Percentiles rank a stretch among this genome's conserved stretches.
Conservation (phyloP, 2,797 vertebrate genomes). For the Catostomus latipinnis region DNA sequence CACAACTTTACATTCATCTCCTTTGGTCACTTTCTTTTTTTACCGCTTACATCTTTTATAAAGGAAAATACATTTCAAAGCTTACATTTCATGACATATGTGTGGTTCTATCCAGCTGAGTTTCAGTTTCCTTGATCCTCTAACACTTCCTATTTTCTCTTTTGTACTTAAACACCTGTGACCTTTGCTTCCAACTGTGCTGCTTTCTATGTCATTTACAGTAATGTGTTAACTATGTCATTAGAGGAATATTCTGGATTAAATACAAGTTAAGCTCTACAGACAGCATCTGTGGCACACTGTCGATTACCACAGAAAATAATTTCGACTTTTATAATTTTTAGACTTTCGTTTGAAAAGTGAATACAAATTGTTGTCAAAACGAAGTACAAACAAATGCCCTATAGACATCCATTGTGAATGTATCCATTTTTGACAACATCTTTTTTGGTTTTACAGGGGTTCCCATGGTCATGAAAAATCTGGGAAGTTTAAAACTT, state of each 20-base stretch:
- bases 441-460: no score
- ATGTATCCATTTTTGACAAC: no score
- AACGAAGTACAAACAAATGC: no score
- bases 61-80: neutral
- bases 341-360: no score
- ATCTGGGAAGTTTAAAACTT: no score
- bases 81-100: slow-evolving; percentile 7
- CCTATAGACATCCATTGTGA: no score
- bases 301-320: neutral
- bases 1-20: neutral
- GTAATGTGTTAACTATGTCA: neutral
- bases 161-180: neutral
- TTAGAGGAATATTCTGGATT: neutral
- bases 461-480: no score
- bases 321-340: neutral
- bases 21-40: neutral
- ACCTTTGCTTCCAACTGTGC: neutral
- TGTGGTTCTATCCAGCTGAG: no score
- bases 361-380: no score
- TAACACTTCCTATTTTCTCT: slow-evolving; percentile 21
- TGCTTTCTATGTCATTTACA: neutral
- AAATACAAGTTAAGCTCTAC: neutral
- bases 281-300: neutral
- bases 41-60: neutral
- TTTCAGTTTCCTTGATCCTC: slow-evolving; percentile 25